phyloP scores from a whole-genome alignment of 1,140 invertebrate genomes.

The Diabrotica virgifera region DNA sequence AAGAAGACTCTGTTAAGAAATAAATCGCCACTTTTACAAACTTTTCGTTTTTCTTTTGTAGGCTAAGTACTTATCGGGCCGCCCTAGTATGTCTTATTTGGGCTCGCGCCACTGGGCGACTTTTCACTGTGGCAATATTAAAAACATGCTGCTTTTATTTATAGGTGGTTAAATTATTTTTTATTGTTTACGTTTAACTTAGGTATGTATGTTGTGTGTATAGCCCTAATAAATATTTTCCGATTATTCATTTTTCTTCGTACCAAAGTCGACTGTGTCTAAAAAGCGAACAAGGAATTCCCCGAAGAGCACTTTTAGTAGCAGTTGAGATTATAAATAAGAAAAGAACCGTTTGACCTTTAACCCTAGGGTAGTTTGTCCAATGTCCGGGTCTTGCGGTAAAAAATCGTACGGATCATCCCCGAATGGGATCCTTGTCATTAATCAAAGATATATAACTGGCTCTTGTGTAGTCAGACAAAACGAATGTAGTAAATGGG shows the following conservation, averaged over 20 bases:
- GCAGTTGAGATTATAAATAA: conserved; percentile 20
- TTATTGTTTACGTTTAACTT: too few relatives aligned
- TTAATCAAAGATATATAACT: conserved; percentile 29
- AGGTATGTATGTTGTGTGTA: too few relatives aligned
- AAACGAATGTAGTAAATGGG: not conserved
- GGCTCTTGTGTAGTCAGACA: not conserved
- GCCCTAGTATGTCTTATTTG: too few relatives aligned
- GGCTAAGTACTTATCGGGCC: too few relatives aligned
- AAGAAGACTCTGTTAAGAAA: too few relatives aligned
- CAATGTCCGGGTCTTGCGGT: conserved; percentile 18
- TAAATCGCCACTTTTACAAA: too few relatives aligned
- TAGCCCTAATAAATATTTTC: not conserved
- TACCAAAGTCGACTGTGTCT: not conserved
- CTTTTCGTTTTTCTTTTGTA: too few relatives aligned
- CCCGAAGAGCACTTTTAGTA: conserved; percentile 8
- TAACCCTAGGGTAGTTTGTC: conserved; percentile 27
- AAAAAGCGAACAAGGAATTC: not conserved
- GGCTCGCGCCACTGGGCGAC: too few relatives aligned
- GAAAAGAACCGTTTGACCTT: conserved; percentile 27
- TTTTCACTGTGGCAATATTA: too few relatives aligned
- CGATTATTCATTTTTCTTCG: not conserved
- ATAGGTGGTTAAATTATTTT: too few relatives aligned
- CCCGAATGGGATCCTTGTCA: conserved; percentile 21
- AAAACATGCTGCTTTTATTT: too few relatives aligned
- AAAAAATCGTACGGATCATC: conserved; percentile 31